These are phyloP conservation scores for Lethocerus indicus DNA, from an alignment of 1,140 invertebrate species.

Conservation along the genomic window DNA sequence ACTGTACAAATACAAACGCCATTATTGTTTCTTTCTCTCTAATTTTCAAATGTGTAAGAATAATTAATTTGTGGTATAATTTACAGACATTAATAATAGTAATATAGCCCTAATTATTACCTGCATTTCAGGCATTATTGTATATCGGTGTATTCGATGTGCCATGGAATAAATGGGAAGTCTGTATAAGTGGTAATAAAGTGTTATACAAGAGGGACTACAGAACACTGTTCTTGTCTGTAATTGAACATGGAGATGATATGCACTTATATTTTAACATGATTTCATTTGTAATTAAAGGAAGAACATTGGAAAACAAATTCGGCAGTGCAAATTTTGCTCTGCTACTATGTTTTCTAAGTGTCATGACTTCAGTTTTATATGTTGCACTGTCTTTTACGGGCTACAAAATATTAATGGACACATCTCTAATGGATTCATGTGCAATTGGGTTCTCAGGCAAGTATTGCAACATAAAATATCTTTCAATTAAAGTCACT, in stretches of 20 bases:
- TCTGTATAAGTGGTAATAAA: conserved; percentile 39
- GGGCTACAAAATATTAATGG: conserved; percentile 18
- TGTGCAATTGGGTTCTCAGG: conserved; percentile 55
- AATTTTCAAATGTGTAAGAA: too few species aligned
- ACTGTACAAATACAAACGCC: too few species aligned
- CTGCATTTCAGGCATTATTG: conserved; percentile 28
- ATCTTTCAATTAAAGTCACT: too few species aligned
- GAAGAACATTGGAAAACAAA: conserved; percentile 33
- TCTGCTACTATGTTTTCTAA: conserved; percentile 34
- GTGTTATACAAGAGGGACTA: conserved; percentile 36
- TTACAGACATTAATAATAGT: too few species aligned
- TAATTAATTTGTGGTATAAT: too few species aligned
- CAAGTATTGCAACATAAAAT: conserved; percentile 21
- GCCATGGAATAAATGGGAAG: conserved; percentile 33
- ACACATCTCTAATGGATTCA: conserved; percentile 25
- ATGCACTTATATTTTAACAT: conserved; percentile 63
- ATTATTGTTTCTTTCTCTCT: too few species aligned
- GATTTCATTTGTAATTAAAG: conserved; percentile 49
- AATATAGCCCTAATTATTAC: too few species aligned
- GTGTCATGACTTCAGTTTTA: conserved; percentile 31
- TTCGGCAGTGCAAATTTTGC: conserved; percentile 39
- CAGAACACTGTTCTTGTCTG: conserved; percentile 35
- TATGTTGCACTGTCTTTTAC: conserved; percentile 30
- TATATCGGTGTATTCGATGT: conserved; percentile 31
- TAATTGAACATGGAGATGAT: conserved; percentile 49